These are phyloP conservation scores for Corapipo altera DNA, from an alignment of 2,113 vertebrate species.

Conservation along the genomic window DNA sequence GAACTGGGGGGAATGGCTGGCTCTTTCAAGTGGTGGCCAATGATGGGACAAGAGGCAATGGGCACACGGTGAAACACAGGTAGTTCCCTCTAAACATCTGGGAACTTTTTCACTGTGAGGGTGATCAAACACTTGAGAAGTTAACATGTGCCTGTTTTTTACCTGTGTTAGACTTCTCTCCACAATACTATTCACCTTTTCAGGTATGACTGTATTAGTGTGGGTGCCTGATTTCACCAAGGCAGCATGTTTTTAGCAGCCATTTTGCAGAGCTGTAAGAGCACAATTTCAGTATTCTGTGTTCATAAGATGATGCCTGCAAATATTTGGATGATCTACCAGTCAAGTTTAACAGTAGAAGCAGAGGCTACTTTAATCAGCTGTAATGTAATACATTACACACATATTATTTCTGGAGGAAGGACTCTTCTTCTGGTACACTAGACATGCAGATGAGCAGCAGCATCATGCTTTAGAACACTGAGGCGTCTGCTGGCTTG, in stretches of 20 bases:
- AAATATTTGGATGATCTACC: constrained; percentile 10
- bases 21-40: background rate
- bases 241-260: background rate
- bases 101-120: background rate
- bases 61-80: rapidly evolving
- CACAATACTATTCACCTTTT: background rate
- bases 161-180: background rate
- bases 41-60: rapidly evolving
- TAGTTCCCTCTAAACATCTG: background rate
- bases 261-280: background rate
- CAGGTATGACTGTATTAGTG: rapidly evolving
- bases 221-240: background rate
- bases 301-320: background rate
- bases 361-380: constrained; percentile 26
- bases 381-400: background rate
- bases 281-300: background rate
- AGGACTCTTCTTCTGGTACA: background rate
- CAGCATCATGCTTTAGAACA: background rate
- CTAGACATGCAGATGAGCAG: constrained; percentile 18
- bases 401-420: constrained; percentile 19
- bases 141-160: background rate
- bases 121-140: background rate
- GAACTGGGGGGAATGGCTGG: background rate
- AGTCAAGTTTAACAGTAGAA: background rate
- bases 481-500: background rate